Percentiles rank a stretch among this genome's conserved stretches.
Conservation (phyloP, 2,113 vertebrate genomes). For the Corydoras sp. region DNA sequence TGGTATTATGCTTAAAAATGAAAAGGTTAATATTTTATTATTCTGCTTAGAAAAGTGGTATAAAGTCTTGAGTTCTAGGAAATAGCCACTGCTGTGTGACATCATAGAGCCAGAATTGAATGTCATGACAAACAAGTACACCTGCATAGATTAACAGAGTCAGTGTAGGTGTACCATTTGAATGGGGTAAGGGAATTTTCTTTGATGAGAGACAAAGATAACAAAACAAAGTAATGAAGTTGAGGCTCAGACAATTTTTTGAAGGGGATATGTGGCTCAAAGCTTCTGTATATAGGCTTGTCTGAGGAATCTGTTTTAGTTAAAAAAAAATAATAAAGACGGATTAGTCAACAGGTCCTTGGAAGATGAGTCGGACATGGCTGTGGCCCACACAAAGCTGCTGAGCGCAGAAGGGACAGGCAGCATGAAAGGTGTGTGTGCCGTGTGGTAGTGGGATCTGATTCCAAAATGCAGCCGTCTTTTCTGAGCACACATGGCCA, state of each 20-base stretch:
- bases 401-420: constrained; percentile 95
- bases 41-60: no score
- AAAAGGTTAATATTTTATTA: no score
- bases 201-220: not conserved
- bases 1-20: no score
- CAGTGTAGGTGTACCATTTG: not conserved
- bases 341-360: constrained; percentile 85
- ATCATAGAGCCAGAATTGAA: no score
- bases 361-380: constrained; percentile 97
- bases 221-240: no score
- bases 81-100: no score
- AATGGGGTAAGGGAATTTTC: constrained; percentile 27
- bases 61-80: no score
- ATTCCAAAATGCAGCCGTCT: constrained; percentile 94
- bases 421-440: constrained; percentile 96
- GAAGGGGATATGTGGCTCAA: no score
- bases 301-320: not conserved
- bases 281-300: not conserved
- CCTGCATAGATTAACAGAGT: not conserved
- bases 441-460: constrained; percentile 96
- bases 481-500: constrained; percentile 96
- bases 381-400: constrained; percentile 80
- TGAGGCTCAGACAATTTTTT: no score
- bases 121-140: not conserved
- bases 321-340: constrained; percentile 20